Evolutionary conservation across 2,888 invertebrate species (phyloP).

Genomic region (Andrena fulva): DNA sequence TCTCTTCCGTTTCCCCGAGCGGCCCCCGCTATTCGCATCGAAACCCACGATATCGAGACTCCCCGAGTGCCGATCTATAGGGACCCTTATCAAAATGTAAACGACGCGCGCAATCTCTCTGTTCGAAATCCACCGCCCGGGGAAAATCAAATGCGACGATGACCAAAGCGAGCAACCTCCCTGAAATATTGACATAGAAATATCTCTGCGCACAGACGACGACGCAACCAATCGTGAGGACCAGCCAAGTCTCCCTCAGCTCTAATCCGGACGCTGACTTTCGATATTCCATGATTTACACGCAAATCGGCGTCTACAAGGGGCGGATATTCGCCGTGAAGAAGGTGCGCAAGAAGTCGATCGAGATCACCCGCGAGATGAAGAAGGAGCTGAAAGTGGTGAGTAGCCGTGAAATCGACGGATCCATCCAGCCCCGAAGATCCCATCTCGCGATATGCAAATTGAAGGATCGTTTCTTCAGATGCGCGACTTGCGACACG

Average conservation of each 20-base stretch:
- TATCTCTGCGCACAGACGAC: conserved; percentile 59
- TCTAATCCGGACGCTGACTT: conserved; percentile 97
- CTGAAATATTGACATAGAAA: neutral
- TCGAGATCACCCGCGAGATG: conserved; percentile 95
- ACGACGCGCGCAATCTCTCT: neutral
- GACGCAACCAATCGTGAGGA: conserved; percentile 87
- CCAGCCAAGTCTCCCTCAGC: conserved; percentile 95
- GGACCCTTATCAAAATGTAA: conserved; percentile 5
- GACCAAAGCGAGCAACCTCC: no score
- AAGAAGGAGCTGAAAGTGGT: conserved; percentile 97
- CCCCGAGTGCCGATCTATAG: conserved; percentile 10
- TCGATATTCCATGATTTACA: conserved; percentile 95
- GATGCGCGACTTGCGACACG: conserved; percentile 96
- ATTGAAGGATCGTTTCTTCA: conserved; percentile 82
- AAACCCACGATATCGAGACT: conserved; percentile 13
- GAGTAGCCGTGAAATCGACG: conserved; percentile 16
- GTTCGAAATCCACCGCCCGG: no score
- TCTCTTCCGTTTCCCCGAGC: neutral
- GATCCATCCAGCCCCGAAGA: neutral
- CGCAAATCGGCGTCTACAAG: conserved; percentile 95
- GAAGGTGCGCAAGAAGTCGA: conserved; percentile 92
- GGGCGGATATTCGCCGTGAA: conserved; percentile 95
- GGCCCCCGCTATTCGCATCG: conserved; percentile 14
- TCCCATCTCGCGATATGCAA: neutral
- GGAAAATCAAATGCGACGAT: neutral